A percentile compares a stretch with the other conserved stretches of the same genome.
Evolutionary conservation across 1,140 invertebrate genomes (phyloP).

Genomic region (Scaptomyza hsui): DNA sequence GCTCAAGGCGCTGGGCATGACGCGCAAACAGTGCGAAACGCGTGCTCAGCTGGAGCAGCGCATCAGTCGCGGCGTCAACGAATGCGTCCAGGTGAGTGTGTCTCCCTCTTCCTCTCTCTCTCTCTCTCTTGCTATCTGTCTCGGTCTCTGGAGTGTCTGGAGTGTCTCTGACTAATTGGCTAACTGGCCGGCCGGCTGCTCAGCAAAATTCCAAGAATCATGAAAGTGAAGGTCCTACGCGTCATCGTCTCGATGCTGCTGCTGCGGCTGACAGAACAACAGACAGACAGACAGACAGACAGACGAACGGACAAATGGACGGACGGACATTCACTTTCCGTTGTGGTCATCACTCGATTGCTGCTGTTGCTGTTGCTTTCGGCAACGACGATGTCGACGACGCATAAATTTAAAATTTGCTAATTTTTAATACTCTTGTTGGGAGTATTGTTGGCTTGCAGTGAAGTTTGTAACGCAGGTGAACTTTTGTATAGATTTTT

Average conservation of each 20-base stretch:
- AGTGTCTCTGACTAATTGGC: conserved; percentile 32
- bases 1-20: conserved; percentile 91
- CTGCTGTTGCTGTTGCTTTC: conserved; percentile 2
- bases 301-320: no score
- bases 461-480: not conserved
- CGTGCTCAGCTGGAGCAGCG: conserved; percentile 88
- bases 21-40: conserved; percentile 87
- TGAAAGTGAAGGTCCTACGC: conserved; percentile 58
- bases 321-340: conserved; percentile 54
- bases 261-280: no score
- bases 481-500: no score
- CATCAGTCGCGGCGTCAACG: conserved; percentile 87
- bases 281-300: no score
- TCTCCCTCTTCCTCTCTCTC: not conserved
- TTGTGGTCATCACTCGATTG: conserved; percentile 36
- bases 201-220: conserved; percentile 56
- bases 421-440: conserved; percentile 39
- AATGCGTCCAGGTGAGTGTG: conserved; percentile 86
- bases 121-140: not conserved
- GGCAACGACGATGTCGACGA: conserved; percentile 11
- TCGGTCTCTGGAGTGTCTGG: conserved; percentile 1
- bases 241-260: conserved; percentile 20
- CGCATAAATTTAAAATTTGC: conserved; percentile 60
- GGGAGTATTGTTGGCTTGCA: not conserved
- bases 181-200: conserved; percentile 21